Evolutionary conservation across 2,113 vertebrate genomes (phyloP), one percentile per base, ranked within the genome.

Genomic region (Ovibos moschatus): DNA sequence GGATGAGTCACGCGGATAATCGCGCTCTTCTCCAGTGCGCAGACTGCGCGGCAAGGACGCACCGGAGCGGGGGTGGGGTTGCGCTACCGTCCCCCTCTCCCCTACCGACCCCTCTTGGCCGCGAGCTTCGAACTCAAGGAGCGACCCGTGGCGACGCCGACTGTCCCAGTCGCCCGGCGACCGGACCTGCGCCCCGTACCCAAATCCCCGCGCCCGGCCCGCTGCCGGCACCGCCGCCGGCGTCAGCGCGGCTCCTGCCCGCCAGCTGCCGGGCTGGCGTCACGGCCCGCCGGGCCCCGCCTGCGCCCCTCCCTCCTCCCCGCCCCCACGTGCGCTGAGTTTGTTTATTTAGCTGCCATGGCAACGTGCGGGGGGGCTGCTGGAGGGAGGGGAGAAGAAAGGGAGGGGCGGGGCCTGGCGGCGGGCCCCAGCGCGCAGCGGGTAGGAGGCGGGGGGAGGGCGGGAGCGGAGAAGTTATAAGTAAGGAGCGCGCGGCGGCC

Each of bases 301-400:
- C 87, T 96, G 93, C 90, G 95, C 98, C 96, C 98, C 96, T 97
- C 93, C 97, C 62, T 97, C 82, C 25, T 88, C 95, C 97, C 98
- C 98, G 99, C 99, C 99, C 99, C 99, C 95, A 33, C 95, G 95
- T 99, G 98, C 97, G 87, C 94, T 4, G 43, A 97, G 98, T 98
- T 98, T 98, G 98, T 98, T 98, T 98, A 97, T 97, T 81, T 96
- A 97, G 96, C 97, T 97, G 91, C 92, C 83, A 95, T 92, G 74
- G 99, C 98, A 98, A 99, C 99, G 96, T 57, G 93, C 94, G n/a
- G 98, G 99, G 98, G 99, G 98, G 98, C 98, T 98, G 97, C 94
- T 40, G 93, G 98, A 98, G 98, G 99, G 98, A 60, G 98, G 25
- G 81, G 98, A 89, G 95, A 98, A 98, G 94, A 97, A 84, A 92